These are phyloP conservation scores for Zaprionus camerounensis DNA, from an alignment of 1,140 invertebrate genomes.

Conservation along the genomic window DNA sequence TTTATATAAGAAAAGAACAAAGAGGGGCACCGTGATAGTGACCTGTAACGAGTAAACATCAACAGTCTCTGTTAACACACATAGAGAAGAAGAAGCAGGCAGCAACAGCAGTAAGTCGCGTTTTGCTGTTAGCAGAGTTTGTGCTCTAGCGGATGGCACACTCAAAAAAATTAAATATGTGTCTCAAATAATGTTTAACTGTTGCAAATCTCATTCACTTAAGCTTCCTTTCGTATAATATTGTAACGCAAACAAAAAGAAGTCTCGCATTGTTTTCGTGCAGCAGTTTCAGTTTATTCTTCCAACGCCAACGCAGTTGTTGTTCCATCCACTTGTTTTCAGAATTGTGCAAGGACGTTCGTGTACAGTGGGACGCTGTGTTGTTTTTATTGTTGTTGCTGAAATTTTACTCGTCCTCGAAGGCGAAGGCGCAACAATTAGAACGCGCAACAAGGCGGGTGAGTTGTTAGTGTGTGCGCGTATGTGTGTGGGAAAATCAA, in stretches of 20 bases:
- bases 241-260: conserved; percentile 9
- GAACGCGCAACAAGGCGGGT: conserved; percentile 59
- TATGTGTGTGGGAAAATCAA: conserved; percentile 68
- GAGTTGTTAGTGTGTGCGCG: conserved; percentile 21
- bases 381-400: conserved; percentile 10
- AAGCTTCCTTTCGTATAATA: conserved; percentile 23
- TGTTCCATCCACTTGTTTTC: conserved; percentile 49
- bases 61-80: background rate
- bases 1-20: background rate
- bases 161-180: conserved; percentile 31
- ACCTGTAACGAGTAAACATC: background rate
- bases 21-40: background rate
- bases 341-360: conserved; percentile 62
- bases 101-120: conserved; percentile 1
- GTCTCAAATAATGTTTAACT: conserved; percentile 49
- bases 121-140: conserved; percentile 4
- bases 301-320: conserved; percentile 2
- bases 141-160: background rate
- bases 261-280: background rate
- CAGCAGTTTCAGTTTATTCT: background rate
- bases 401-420: conserved; percentile 43
- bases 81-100: background rate
- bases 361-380: conserved; percentile 27
- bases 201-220: conserved; percentile 40
- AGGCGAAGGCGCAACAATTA: conserved; percentile 76